phyloP scores from a whole-genome alignment of 2,113 vertebrate species.

The Atrichornis clamosus region DNA sequence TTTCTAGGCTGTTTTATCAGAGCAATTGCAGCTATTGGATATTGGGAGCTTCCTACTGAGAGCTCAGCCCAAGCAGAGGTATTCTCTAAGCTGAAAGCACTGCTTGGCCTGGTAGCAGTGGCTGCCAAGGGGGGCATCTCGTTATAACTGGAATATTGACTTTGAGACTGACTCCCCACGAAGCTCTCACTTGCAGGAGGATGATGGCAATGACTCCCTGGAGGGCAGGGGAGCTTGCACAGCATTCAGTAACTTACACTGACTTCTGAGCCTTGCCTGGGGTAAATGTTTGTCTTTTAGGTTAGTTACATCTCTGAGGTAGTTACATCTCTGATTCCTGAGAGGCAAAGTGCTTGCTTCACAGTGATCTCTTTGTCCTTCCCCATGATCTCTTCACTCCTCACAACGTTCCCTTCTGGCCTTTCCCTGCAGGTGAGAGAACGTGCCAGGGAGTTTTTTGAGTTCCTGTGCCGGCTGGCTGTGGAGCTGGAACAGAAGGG shows the following conservation, averaged over 20 bases:
- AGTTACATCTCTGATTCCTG: not conserved
- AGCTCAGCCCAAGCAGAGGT: not conserved
- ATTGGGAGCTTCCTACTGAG: not conserved
- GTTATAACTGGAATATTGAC: not conserved
- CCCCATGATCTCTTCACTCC: not conserved
- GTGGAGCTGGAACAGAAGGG: conserved; percentile 48
- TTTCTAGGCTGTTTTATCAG: not conserved
- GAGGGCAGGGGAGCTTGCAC: not conserved
- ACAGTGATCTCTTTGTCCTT: not conserved
- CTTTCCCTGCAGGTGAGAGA: conserved; percentile 78
- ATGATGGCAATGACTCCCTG: not conserved
- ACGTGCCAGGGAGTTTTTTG: conserved; percentile 87
- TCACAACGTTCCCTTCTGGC: not conserved
- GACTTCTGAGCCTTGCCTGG: not conserved
- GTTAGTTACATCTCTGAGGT: not conserved
- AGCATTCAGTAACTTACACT: not conserved
- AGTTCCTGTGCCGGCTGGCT: conserved; percentile 81
- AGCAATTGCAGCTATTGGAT: not conserved
- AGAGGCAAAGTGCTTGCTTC: not conserved
- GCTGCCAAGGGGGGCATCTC: not conserved
- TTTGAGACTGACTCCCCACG: not conserved
- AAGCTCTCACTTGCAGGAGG: not conserved
- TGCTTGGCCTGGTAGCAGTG: not conserved
- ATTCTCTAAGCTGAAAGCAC: not conserved
- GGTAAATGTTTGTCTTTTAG: not conserved